These are phyloP conservation scores for Dicrurus megarhynchus DNA, from an alignment of 2,113 vertebrate genomes.

Conservation along the genomic window DNA sequence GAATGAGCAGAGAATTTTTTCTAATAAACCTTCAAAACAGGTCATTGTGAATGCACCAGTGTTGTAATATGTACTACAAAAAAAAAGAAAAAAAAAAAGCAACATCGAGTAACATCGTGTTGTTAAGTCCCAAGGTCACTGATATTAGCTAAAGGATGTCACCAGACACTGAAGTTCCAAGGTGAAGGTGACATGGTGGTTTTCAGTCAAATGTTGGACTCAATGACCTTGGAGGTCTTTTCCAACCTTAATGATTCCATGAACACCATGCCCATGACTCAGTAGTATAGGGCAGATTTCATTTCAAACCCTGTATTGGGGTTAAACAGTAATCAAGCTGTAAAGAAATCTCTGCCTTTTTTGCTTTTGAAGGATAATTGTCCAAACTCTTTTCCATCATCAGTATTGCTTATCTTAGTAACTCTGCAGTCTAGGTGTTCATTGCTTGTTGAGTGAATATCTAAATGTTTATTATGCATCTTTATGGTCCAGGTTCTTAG, in stretches of 20 bases:
- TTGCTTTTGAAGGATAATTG: neutral
- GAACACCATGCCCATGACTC: neutral
- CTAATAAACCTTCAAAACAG: neutral
- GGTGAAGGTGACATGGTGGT: neutral
- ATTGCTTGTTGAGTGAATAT: neutral
- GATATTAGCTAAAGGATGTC: neutral
- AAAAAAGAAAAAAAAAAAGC: neutral
- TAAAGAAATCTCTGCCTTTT: neutral
- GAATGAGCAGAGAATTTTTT: neutral
- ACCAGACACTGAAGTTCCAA: neutral
- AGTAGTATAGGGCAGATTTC: neutral
- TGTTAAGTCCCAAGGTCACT: neutral
- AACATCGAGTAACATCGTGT: neutral
- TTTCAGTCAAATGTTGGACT: neutral
- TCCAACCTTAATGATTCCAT: neutral
- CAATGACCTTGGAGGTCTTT: neutral
- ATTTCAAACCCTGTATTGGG: neutral
- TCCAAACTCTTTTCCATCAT: neutral
- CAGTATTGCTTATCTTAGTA: neutral
- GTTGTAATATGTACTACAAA: neutral
- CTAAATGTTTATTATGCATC: neutral
- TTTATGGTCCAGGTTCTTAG: neutral
- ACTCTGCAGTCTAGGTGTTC: neutral
- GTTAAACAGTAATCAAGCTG: accelerated
- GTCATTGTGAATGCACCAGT: neutral